Percentiles rank a stretch among this genome's conserved stretches.
Evolutionary conservation across 2,113 vertebrate genomes (phyloP).

Genomic region (Dromas ardeola): DNA sequence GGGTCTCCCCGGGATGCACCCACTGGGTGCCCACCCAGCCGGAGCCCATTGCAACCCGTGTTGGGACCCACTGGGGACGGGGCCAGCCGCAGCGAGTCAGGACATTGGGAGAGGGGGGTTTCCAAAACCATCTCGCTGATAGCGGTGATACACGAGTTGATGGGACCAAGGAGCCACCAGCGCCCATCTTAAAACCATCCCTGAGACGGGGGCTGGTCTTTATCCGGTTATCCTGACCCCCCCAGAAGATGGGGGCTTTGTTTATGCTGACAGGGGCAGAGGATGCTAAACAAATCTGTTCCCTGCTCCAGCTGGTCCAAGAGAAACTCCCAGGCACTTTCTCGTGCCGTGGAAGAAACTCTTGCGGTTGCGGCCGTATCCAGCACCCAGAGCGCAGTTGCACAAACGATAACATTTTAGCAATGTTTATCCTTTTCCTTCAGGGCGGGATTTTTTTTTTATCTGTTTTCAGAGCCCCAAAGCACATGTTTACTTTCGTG

Average conservation of each 20-base stretch:
- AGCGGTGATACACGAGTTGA: rapidly evolving
- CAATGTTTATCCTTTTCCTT: conserved; percentile 30
- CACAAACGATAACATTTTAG: not conserved
- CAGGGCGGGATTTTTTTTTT: not conserved
- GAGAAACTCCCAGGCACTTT: not conserved
- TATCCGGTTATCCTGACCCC: rapidly evolving
- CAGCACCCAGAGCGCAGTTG: not conserved
- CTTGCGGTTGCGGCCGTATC: not conserved
- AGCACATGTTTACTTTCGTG: conserved; percentile 36
- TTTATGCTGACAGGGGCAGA: not conserved
- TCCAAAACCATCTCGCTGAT: not conserved
- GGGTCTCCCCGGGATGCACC: not conserved
- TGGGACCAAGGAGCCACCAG: not conserved
- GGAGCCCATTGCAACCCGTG: rapidly evolving
- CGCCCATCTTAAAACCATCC: not conserved
- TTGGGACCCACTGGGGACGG: not conserved
- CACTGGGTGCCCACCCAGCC: not conserved
- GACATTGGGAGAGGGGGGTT: rapidly evolving
- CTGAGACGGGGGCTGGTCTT: rapidly evolving
- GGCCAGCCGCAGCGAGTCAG: not conserved
- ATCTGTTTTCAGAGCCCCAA: conserved; percentile 48
- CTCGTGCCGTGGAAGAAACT: not conserved
- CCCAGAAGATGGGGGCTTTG: not conserved
- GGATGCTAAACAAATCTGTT: not conserved
- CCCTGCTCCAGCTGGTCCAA: conserved; percentile 2